phyloP scores from a whole-genome alignment of 2,888 invertebrate genomes.

The Drosophila diplacantha region DNA sequence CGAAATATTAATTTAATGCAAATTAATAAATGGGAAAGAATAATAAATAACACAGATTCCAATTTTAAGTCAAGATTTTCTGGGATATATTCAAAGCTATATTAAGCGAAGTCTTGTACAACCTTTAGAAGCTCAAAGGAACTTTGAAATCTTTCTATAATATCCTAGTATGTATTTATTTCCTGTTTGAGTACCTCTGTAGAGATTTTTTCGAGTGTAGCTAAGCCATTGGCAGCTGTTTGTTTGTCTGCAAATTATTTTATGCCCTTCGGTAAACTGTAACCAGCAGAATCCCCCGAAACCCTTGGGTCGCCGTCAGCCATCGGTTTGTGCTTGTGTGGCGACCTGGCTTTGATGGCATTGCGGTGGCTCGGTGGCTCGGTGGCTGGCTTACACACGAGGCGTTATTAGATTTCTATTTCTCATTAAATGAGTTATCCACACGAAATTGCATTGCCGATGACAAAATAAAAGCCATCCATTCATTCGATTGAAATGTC shows the following conservation, averaged over 20 bases:
- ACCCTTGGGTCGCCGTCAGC: constrained; percentile 9
- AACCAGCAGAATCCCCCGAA: constrained; percentile 27
- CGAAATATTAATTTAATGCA: not conserved
- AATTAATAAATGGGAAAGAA: not conserved
- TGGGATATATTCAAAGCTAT: not conserved
- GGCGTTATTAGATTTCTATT: constrained; percentile 61
- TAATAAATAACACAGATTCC: no score
- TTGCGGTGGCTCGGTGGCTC: constrained; percentile 9
- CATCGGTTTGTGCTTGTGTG: constrained; percentile 8
- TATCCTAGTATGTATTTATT: not conserved
- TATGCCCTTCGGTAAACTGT: constrained; percentile 49
- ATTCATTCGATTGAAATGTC: constrained; percentile 59
- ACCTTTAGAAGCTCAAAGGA: not conserved
- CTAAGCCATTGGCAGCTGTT: constrained; percentile 46
- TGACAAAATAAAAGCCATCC: constrained; percentile 52
- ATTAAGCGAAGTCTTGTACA: not conserved
- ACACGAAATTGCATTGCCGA: constrained; percentile 45
- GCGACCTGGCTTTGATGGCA: constrained; percentile 21
- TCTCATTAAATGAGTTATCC: constrained; percentile 67
- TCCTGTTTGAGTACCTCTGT: no score
- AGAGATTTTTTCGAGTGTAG: not conserved
- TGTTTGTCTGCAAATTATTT: constrained; percentile 67
- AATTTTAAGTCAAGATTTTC: not conserved
- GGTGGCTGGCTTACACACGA: constrained; percentile 20
- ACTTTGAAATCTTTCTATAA: not conserved